Evolutionary conservation across 1,140 invertebrate species (phyloP), one percentile per base, ranked within the genome.

Genomic region (Uloborus diversus): DNA sequence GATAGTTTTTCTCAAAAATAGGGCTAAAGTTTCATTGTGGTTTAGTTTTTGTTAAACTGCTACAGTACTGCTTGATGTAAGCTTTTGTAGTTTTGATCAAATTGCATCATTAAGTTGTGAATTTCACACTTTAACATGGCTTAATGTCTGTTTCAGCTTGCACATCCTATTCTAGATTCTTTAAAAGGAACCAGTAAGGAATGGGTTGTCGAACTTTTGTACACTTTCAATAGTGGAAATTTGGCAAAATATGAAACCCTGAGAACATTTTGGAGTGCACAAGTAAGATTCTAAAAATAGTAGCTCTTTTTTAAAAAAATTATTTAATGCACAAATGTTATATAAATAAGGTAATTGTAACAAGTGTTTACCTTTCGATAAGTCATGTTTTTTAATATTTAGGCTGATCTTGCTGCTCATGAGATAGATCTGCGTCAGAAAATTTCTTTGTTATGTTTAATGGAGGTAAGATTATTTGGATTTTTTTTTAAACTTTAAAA

Each of bases 401-500:
- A 97, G 81, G 91, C 94, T 20, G 96, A 98, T 88, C 88, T 99
- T 14, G 91, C 91, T n/a, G 90, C 92, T 0, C 92, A 96, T 83
- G 95, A 98, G 85, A 87, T 92, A 3, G 92, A 93, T 82, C 87
- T 99, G 62, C 89, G 93, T 51, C 93, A 97, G 85, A 99, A 99
- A 87, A 96, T 99, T 79, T 94, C 94, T 14, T 88, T 99, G 0
- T 88, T 99, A 0, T 98, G 96, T 87, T 89, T 99, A 0, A 99
- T 99, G 96, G 97, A 99, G 90, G 93, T 94, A 84, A 78, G 78
- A n/a, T n/a, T n/a, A n/a, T n/a, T n/a, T n/a, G n/a, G n/a, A n/a
- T n/a, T 57, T 30, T 17, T n/a, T 57, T 37, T 81, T 25, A 27
- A 27, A 17, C 47, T 56, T 56, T 25, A 25, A 9, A 14, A 56